A percentile compares a stretch with the other conserved stretches of the same genome.
Evolutionary conservation across 2,888 invertebrate species (phyloP).

Genomic region (Arge pagana): DNA sequence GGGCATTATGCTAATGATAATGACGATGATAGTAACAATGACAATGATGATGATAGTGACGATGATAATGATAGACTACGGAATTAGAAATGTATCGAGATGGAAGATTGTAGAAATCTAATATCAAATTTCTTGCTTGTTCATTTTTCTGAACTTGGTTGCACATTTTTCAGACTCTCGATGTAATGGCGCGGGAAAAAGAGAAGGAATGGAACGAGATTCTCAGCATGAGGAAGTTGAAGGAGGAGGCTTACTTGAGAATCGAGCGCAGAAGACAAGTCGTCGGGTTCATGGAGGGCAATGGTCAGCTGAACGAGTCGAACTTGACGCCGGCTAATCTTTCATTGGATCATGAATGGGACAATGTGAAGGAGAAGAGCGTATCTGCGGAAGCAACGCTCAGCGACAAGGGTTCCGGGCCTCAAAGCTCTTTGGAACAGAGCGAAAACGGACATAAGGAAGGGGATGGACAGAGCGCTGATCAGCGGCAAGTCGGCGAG

Average conservation of each 20-base stretch:
- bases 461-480: conserved; percentile 44
- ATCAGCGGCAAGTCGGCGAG: conserved; percentile 67
- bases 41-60: too few species aligned
- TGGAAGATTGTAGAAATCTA: too few species aligned
- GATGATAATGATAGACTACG: too few species aligned
- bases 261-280: conserved; percentile 73
- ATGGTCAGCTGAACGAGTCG: conserved; percentile 35
- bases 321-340: conserved; percentile 43
- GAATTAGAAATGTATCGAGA: too few species aligned
- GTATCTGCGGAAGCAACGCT: conserved; percentile 10
- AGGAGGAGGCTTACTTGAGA: conserved; percentile 78
- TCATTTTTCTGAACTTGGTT: background rate
- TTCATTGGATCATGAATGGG: conserved; percentile 39
- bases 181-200: conserved; percentile 77
- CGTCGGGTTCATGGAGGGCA: conserved; percentile 55
- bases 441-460: conserved; percentile 41
- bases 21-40: too few species aligned
- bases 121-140: too few species aligned
- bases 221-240: conserved; percentile 79
- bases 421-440: conserved; percentile 44
- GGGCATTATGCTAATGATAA: too few species aligned
- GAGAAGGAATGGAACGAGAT: conserved; percentile 88
- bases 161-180: conserved; percentile 63
- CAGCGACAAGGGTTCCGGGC: conserved; percentile 13
- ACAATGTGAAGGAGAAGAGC: conserved; percentile 29